Evolutionary conservation across 2,888 invertebrate genomes (phyloP).

Genomic region (Apamea monoglypha): DNA sequence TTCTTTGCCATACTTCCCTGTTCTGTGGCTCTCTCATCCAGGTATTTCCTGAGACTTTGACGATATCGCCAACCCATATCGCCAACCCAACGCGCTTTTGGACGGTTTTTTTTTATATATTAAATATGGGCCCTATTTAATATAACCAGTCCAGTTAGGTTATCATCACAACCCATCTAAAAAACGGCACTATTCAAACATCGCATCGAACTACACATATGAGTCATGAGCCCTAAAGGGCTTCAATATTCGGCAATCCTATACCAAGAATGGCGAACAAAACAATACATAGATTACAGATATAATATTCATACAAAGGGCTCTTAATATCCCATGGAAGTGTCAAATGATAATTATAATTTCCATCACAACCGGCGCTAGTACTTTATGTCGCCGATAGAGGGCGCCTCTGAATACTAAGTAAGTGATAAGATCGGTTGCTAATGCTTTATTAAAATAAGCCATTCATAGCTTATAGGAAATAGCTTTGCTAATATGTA

Average conservation of each 20-base stretch:
- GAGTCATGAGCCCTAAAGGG: slow-evolving; percentile 30
- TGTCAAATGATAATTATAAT: slow-evolving; percentile 85
- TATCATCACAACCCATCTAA: background rate
- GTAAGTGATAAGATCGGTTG: slow-evolving; percentile 81
- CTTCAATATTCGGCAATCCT: slow-evolving; percentile 43
- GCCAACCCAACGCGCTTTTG: no score
- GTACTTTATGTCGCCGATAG: slow-evolving; percentile 83
- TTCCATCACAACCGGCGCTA: slow-evolving; percentile 82
- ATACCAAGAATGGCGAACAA: slow-evolving; percentile 44
- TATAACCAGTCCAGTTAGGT: background rate
- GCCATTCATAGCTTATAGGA: slow-evolving; percentile 40
- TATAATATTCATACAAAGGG: slow-evolving; percentile 72
- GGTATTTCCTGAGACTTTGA: no score
- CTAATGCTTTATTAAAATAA: slow-evolving; percentile 73
- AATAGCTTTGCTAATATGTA: slow-evolving; percentile 46
- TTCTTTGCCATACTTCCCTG: no score
- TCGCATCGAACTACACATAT: background rate
- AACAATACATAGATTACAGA: slow-evolving; percentile 63
- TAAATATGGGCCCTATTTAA: background rate
- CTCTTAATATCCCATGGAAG: slow-evolving; percentile 77
- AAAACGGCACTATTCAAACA: background rate
- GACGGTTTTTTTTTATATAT: no score
- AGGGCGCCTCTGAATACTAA: slow-evolving; percentile 81
- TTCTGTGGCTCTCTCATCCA: no score
- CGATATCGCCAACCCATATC: no score